These are phyloP conservation scores for Peromyscus polionotus DNA, from an alignment of 2,113 vertebrate species.

Conservation along the genomic window DNA sequence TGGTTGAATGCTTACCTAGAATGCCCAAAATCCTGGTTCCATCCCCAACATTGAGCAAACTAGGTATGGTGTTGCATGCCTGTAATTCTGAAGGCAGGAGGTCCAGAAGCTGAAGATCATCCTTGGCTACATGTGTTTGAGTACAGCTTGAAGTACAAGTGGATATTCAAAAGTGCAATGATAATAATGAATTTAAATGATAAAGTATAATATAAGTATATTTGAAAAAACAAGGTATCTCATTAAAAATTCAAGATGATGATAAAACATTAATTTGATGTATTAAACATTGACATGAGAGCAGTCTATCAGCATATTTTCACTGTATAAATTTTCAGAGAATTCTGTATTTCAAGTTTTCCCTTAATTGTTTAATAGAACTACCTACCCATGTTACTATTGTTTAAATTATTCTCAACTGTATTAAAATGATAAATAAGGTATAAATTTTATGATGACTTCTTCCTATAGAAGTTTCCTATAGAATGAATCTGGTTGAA, in stretches of 20 bases:
- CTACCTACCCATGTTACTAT: background rate
- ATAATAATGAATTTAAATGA: background rate
- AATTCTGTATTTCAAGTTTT: constrained; percentile 3
- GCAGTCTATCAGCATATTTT: background rate
- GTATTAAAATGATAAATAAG: constrained; percentile 47
- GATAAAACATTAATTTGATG: background rate
- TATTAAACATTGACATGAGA: background rate
- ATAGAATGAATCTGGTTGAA: constrained; percentile 73
- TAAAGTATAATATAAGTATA: background rate
- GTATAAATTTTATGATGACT: background rate
- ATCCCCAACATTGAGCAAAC: background rate
- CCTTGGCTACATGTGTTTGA: background rate
- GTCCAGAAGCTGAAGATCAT: background rate
- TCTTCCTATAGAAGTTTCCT: constrained; percentile 41
- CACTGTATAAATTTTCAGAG: background rate
- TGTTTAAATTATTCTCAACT: constrained; percentile 54
- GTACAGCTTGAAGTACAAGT: no score
- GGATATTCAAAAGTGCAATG: background rate
- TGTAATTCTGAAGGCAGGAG: background rate
- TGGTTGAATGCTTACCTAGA: background rate
- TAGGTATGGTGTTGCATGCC: background rate
- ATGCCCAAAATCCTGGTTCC: no score
- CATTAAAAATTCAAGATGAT: background rate
- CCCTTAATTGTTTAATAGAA: background rate
- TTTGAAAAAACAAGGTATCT: background rate